Evolutionary conservation across 2,797 vertebrate genomes (phyloP).

Genomic region (Valencia hispanica): DNA sequence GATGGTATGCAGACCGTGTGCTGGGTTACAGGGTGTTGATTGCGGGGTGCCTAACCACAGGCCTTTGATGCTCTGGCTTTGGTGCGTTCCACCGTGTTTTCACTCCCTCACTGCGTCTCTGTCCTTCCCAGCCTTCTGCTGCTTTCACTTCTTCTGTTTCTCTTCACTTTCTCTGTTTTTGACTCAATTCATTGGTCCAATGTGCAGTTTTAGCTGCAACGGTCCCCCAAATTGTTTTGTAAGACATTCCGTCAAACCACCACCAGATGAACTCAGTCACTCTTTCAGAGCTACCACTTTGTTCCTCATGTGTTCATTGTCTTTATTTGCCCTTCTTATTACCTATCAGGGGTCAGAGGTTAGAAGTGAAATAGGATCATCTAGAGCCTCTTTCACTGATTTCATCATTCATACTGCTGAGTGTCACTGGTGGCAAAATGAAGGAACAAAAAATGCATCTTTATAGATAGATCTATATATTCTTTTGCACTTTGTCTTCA

Average conservation of each 20-base stretch:
- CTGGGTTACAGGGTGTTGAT: constrained; percentile 81
- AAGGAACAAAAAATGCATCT: background rate
- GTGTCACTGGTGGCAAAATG: no score
- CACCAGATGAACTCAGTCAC: constrained; percentile 9
- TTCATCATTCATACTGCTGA: background rate
- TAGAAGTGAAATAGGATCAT: background rate
- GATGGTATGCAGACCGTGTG: constrained; percentile 67
- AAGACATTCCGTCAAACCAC: background rate
- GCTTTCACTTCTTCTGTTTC: constrained; percentile 8
- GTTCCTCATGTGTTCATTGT: background rate
- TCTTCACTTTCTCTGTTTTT: constrained; percentile 3
- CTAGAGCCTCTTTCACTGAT: background rate
- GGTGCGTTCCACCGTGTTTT: constrained; percentile 55
- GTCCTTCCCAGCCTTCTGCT: background rate
- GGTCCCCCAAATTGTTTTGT: constrained; percentile 19
- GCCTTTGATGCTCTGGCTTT: constrained; percentile 71
- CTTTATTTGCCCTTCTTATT: background rate
- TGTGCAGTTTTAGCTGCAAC: constrained; percentile 20
- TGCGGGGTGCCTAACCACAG: constrained; percentile 68
- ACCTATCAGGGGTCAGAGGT: background rate
- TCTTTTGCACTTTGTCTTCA: background rate
- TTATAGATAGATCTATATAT: background rate
- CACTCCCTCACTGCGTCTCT: constrained; percentile 33
- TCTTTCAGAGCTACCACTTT: background rate
- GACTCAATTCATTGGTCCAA: constrained; percentile 2